A percentile compares a stretch with the other conserved stretches of the same genome.
phyloP scores from a whole-genome alignment of 2,888 invertebrate species.

The Creontiades dilutus region DNA sequence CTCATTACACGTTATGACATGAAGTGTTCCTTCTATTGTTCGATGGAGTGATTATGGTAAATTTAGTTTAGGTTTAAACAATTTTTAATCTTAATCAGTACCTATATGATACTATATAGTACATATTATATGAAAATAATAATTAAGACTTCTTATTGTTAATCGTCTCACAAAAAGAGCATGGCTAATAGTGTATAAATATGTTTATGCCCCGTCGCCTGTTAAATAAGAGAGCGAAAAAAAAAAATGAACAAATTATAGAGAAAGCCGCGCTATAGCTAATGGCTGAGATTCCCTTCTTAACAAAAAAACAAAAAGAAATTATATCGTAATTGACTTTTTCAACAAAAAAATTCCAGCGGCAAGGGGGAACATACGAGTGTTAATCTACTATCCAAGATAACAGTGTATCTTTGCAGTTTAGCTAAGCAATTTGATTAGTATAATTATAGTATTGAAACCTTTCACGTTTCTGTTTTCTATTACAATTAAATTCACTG shows the following conservation, averaged over 20 bases:
- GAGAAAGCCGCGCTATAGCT: neutral
- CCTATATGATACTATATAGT: slow-evolving; percentile 17
- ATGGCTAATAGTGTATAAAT: slow-evolving; percentile 29
- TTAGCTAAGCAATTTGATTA: slow-evolving; percentile 43
- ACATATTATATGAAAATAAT: slow-evolving; percentile 52
- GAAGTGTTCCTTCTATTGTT: slow-evolving; percentile 61
- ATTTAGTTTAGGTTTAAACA: slow-evolving; percentile 54
- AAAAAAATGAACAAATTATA: neutral
- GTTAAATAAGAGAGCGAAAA: slow-evolving; percentile 3
- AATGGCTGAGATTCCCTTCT: slow-evolving; percentile 5
- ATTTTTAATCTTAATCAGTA: slow-evolving; percentile 29
- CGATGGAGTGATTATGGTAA: slow-evolving; percentile 46
- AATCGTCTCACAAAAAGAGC: slow-evolving; percentile 32
- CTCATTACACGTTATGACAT: slow-evolving; percentile 12
- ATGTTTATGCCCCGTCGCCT: slow-evolving; percentile 28
- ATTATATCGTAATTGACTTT: slow-evolving; percentile 5
- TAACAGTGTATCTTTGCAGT: slow-evolving; percentile 11
- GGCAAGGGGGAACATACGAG: slow-evolving; percentile 57
- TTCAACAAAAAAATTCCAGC: slow-evolving; percentile 38
- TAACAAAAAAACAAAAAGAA: neutral
- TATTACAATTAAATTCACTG: neutral
- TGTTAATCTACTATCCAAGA: slow-evolving; percentile 40
- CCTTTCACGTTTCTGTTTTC: neutral
- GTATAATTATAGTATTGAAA: neutral
- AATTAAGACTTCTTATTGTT: slow-evolving; percentile 44